Base-by-base conservation (phyloP, 2,797 vertebrate species). In the Falco concolor region DNA sequence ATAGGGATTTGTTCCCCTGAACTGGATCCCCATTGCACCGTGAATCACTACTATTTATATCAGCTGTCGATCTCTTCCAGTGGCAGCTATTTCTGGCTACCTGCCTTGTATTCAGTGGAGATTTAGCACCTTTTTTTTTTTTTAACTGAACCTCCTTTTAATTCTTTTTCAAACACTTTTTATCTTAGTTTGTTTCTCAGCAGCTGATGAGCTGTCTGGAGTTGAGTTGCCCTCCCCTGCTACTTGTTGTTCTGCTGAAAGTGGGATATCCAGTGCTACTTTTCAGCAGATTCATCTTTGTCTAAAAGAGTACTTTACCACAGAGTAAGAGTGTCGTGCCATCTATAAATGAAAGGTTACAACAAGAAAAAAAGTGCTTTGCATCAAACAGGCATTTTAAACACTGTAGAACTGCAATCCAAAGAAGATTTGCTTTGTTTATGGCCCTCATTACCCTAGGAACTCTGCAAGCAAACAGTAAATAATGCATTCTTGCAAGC, bases 31-130 rank as follows among this genome's bases (percentile, higher is more conserved):
- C 57, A 36, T 94, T 69, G 63, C 81, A 64, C 78, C 38, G 6
- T 94, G 88, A 95, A 53, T 94, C 96, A 96, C 86, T 40, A 67
- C 75, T 93, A 75, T 96, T 95, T 92, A 85, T 95, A 94, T 87
- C 95, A 87, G 72, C 81, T 95, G 92, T 69, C 5, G 20, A 77
- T 90, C 75, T 87, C 88, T 84, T 85, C 63, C 49, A 61, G 64
- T 80, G 68, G 86, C 84, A 93, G 90, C 78, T 96, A 89, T 96
- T 97, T 94, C 78, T 95, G 93, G 75, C 81, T 93, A 54, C 84
- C 91, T 86, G 68, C 86, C 77, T 74, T 86, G 52, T 84, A 50
- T 77, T 91, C 93, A 82, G 54, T 5, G 6, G 60, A 93, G 77
- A 69, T 72, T 57, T 86, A 73, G 24, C 59, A 18, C 22, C 18